Percentiles rank a stretch among this genome's conserved stretches.
phyloP scores from a whole-genome alignment of 2,888 invertebrate species.

The Deroplatys truncata region DNA sequence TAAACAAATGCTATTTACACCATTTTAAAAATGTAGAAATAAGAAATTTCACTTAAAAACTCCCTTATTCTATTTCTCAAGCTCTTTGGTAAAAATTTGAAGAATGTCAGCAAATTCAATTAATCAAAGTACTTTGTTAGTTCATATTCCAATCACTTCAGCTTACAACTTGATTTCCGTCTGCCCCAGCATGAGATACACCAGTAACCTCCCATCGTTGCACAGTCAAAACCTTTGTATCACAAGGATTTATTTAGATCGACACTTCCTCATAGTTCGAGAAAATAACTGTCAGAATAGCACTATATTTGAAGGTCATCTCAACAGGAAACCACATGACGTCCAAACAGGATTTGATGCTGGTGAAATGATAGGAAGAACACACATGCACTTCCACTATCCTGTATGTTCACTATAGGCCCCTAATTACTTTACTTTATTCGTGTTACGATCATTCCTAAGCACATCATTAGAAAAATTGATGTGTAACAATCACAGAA shows the following conservation, averaged over 20 bases:
- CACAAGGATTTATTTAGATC: background rate
- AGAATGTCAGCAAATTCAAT: background rate
- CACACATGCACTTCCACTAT: background rate
- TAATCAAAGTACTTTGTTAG: background rate
- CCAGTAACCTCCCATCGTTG: background rate
- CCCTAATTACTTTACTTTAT: too few relatives aligned
- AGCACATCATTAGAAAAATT: too few relatives aligned
- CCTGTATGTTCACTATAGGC: too few relatives aligned
- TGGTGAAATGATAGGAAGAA: background rate
- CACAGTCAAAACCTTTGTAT: background rate
- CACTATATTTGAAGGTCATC: background rate
- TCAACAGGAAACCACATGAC: background rate
- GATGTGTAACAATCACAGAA: too few relatives aligned
- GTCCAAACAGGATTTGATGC: background rate
- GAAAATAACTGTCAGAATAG: background rate
- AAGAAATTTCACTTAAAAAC: too few relatives aligned
- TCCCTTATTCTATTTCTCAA: background rate
- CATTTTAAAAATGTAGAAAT: too few relatives aligned
- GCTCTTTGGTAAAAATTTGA: background rate
- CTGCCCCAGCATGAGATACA: background rate
- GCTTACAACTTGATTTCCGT: background rate
- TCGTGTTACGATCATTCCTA: too few relatives aligned
- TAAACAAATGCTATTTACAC: too few relatives aligned
- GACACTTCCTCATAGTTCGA: background rate
- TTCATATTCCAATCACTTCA: background rate